Evolutionary conservation across 2,797 vertebrate genomes (phyloP), one percentile per base, ranked within the genome.

Genomic region (Sebastes matsubarae): DNA sequence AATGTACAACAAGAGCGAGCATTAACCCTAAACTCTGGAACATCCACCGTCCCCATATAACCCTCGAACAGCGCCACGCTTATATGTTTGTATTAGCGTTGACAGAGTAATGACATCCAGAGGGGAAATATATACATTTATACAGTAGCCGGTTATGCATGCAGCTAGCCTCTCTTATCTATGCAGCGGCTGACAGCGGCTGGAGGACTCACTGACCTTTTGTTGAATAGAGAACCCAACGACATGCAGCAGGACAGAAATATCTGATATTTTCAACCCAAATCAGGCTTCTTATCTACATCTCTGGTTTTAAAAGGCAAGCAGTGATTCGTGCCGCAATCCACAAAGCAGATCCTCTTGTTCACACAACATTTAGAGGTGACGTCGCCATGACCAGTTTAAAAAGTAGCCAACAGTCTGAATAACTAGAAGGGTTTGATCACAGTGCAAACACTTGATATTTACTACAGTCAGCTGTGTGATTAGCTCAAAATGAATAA

Each of bases 11-110:
- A 71, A 85, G 76, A 27, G 30, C 8, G 8, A 16, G 65, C 66
- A 81, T 88, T 85, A 88, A 91, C 86, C 83, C 77, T 83, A 75
- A 86, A 87, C 52, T 83, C 14, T 34, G 68, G 46, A 76, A 68
- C 74, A 76, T 63, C 71, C 61, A 52, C 60, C 11, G 14, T 61
- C 68, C 71, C 50, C 10, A 42, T 42, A 54, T 50, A 38, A 72
- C 61, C 59, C 32, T 75, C n/a, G 52, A 73, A 76, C 25, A 29
- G 20, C 9, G 0, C 24, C 2, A n/a, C 25, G 20, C 57, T 71
- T 68, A 67, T 46, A 74, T 61, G 22, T 73, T 67, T 73, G 16
- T 16, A 20, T 27, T 6, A 36, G n/a, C 27, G 4, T 24, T 75
- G 63, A 60, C 65, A 60, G 20, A 60, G 22, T 71, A 80, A 76